phyloP scores from a whole-genome alignment of 2,113 vertebrate genomes.

The Smithornis capensis region DNA sequence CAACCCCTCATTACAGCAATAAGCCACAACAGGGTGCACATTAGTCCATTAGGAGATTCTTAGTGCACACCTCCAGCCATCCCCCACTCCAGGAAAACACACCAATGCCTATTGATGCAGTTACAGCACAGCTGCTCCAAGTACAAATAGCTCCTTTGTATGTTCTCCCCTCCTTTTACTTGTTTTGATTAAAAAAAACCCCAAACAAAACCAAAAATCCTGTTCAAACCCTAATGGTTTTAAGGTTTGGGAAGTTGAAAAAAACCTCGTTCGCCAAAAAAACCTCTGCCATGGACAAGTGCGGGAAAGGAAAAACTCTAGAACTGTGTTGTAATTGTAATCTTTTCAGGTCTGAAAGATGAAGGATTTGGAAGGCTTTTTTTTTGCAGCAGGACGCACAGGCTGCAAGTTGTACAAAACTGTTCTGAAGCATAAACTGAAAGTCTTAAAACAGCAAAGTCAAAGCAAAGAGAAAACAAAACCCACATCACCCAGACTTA shows the following conservation, averaged over 20 bases:
- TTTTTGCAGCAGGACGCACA: not conserved
- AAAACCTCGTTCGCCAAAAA: not conserved
- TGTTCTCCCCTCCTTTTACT: not conserved
- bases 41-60: conserved; percentile 20
- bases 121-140: conserved; percentile 3
- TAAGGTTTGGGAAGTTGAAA: not conserved
- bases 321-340: not conserved
- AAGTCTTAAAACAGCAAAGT: not conserved
- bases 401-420: not conserved
- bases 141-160: conserved; percentile 44
- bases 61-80: conserved; percentile 6
- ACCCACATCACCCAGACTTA: not conserved
- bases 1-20: conserved; percentile 24
- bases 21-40: not conserved
- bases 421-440: not conserved
- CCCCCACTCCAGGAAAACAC: not conserved
- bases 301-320: not conserved
- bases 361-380: not conserved
- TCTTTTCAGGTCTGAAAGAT: not conserved
- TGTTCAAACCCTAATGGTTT: not conserved
- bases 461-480: not conserved
- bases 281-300: not conserved
- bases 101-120: not conserved
- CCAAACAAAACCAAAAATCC: not conserved
- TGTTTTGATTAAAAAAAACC: not conserved